A percentile compares a stretch with the other conserved stretches of the same genome.
Evolutionary conservation across 2,797 vertebrate species (phyloP).

Genomic region (Platalea minor): DNA sequence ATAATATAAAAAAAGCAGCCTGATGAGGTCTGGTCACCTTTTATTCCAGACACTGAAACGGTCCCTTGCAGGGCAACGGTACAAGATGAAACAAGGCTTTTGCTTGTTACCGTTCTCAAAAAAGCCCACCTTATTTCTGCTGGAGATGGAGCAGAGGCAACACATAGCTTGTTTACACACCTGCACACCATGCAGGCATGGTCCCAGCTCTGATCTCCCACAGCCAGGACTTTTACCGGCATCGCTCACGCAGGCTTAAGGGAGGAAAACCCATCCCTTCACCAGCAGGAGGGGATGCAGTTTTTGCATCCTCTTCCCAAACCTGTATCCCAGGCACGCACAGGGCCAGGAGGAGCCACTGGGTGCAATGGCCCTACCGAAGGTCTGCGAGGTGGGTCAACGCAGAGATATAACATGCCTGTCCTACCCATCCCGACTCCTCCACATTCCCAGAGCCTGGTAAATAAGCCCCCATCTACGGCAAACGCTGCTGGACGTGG

Average conservation of each 20-base stretch:
- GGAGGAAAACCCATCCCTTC: background rate
- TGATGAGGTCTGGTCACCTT: background rate
- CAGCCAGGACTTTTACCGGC: background rate
- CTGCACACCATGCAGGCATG: rapidly evolving
- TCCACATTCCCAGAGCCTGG: background rate
- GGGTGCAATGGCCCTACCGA: rapidly evolving
- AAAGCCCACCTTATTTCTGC: background rate
- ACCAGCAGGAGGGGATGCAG: rapidly evolving
- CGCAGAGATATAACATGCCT: rapidly evolving
- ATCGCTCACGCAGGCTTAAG: rapidly evolving
- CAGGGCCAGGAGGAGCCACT: background rate
- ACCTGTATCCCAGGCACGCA: rapidly evolving
- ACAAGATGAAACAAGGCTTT: background rate
- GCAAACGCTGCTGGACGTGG: rapidly evolving
- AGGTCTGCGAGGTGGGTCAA: background rate
- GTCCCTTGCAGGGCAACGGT: background rate
- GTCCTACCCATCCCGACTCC: background rate
- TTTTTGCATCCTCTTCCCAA: background rate
- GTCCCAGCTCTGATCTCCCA: background rate
- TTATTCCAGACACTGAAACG: background rate
- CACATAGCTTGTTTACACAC: rapidly evolving
- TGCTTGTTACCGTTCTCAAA: background rate
- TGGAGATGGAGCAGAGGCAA: background rate
- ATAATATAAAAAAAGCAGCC: background rate
- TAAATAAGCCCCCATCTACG: rapidly evolving